Evolutionary conservation across 2,888 invertebrate species (phyloP).

Genomic region (Piscicola geometra): DNA sequence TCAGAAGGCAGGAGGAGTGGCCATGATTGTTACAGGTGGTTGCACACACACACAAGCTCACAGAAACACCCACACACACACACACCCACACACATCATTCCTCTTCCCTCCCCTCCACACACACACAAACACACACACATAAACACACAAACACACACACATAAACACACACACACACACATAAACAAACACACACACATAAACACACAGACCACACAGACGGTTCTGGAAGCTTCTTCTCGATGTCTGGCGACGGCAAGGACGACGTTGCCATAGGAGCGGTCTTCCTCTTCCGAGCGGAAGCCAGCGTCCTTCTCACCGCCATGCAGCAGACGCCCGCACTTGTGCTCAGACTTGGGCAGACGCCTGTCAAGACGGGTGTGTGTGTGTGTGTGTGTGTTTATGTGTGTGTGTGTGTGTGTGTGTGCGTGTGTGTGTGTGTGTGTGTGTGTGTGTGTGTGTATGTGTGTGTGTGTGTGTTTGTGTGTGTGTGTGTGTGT

Average conservation of each 20-base stretch:
- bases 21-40: constrained; percentile 69
- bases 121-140: not conserved
- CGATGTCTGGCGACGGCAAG: constrained; percentile 68
- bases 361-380: constrained; percentile 42
- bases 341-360: constrained; percentile 59
- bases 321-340: constrained; percentile 62
- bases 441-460: constrained; percentile 11
- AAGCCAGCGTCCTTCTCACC: constrained; percentile 63
- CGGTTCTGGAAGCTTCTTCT: constrained; percentile 13
- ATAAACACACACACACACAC: not conserved
- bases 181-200: not conserved
- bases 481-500: not conserved
- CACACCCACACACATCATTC: not conserved
- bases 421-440: constrained; percentile 1
- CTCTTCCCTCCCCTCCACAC: no score
- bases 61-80: not conserved
- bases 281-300: constrained; percentile 79
- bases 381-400: constrained; percentile 9
- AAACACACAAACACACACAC: not conserved
- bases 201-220: not conserved
- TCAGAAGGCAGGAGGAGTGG: constrained; percentile 75
- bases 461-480: not conserved
- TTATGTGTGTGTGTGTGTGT: constrained; percentile 10
- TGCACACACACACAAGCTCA: no score
- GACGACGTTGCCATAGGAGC: constrained; percentile 77